Base-by-base conservation (phyloP, 2,797 vertebrate genomes). In the Tinamus major region DNA sequence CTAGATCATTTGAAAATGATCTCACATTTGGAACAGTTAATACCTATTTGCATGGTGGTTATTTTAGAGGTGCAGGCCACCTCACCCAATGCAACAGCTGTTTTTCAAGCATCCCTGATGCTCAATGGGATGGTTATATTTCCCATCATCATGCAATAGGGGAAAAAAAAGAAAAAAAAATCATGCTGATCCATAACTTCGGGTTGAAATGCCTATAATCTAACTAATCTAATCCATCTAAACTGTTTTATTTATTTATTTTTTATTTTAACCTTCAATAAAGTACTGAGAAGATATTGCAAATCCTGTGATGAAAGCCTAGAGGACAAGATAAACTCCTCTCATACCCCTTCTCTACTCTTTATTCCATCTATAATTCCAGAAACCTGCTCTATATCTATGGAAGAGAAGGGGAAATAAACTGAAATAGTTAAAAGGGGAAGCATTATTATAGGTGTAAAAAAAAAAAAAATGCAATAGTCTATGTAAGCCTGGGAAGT, bases 71-170 rank as follows among this genome's bases (percentile, higher is more conserved):
- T 65, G 14, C 4, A 39, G 1, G 8, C 10, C 49, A 29, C 76
- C 31, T 86, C 21, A 49, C 15, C 11, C 53, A 80, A 37, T 33
- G 20, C 24, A 78, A 58, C 31, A 83, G 41, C 33, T 76, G 23
- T 35, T 84, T 87, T 84, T 86, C 49, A 91, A 79, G 46, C 42
- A 81, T 72, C 37, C 72, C n/a, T 72, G 10, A 79, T 67, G n/a
- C 7, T 69, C 31, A 69, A 76, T 46, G 11, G 19, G 11, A 80
- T 76, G 31, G n/a, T 53, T 91, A 8, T 69, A 51, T 44, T 80
- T 89, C 37, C 33, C 62, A 51, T 20, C 10, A 64, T 5, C 3
- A 1, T 29, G 12, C 20, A 79, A 5, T 3, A 37, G 6, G 19
- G 21, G 0, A 9, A 51, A 27, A 20, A 14, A 29, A 10, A 9